These are phyloP conservation scores for Oikopleura dioica DNA, from an alignment of 23 tunicate genomes.

Conservation along the genomic window DNA sequence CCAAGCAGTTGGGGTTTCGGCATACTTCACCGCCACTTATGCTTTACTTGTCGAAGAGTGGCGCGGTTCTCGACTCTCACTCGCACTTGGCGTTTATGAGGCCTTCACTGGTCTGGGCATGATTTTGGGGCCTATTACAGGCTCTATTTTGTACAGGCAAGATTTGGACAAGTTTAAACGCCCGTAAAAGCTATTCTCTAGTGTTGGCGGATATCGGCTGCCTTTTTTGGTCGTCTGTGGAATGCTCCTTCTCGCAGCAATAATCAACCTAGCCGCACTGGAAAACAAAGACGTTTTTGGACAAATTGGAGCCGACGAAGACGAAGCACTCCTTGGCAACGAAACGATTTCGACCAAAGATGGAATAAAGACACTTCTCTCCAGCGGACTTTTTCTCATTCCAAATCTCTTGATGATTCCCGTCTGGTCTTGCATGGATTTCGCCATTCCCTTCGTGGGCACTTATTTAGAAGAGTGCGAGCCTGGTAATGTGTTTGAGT, in stretches of 20 bases:
- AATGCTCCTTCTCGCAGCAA: neutral
- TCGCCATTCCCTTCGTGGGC: constrained; percentile 23
- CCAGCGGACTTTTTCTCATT: constrained; percentile 9
- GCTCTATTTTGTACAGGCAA: constrained; percentile 25
- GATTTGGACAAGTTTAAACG: no score
- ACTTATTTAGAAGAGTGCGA: constrained; percentile 19
- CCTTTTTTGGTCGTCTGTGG: neutral
- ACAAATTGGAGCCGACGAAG: neutral
- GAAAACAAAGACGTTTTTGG: neutral
- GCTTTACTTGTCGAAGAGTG: constrained; percentile 28
- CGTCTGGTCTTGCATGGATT: constrained; percentile 40
- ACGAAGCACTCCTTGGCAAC: neutral
- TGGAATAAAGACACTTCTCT: neutral
- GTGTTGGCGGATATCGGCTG: constrained; percentile 5
- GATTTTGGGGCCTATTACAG: constrained; percentile 30
- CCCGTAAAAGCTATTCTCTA: no score
- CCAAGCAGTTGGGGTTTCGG: constrained; percentile 32
- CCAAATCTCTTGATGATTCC: constrained; percentile 16
- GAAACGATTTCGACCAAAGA: neutral
- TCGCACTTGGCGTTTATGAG: constrained; percentile 29
- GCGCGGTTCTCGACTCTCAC: constrained; percentile 17
- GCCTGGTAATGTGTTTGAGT: constrained; percentile 17
- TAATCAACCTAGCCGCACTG: neutral
- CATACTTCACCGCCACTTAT: constrained; percentile 25
- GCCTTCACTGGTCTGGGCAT: constrained; percentile 31